Base-by-base conservation (phyloP, 2,113 vertebrate genomes). In the Gnathonemus echidnorhynchus region DNA sequence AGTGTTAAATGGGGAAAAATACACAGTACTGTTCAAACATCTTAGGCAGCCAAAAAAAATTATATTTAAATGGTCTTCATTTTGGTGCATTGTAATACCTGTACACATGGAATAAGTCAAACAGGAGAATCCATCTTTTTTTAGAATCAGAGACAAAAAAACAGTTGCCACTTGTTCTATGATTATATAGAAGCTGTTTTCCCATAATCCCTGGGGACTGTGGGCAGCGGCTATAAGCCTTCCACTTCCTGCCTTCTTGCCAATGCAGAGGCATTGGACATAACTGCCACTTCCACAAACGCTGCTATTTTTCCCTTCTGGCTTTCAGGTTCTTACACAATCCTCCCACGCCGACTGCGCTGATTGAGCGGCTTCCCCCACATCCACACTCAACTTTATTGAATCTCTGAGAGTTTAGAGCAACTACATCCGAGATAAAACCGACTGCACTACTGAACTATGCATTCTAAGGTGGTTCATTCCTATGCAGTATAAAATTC, bases 191-290 rank as follows among this genome's bases (percentile, higher is more conserved):
- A 85, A 85, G 83, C 45, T 24, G 45, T 48, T 85, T 46, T 45
- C 83, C 24, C 42, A 85, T 45, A 48, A n/a, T 46, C 42, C 83
- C 24, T 11, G 19, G 45, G 83, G 83, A 48, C 39, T 85, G 83
- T 85, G 83, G 83, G 21, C 45, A 24, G 39, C n/a, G 8, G 83
- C 19, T 70, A 77, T 21, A 42, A 45, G 27, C 88, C 83, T 52
- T 49, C 35, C 70, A 13, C 15, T 48, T 80, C 90, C 50, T 53
- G 66, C 52, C 90, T 91, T 35, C 48, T 31, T 21, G 50, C 66
- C 70, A 89, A 19, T 52, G 10, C 62, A 77, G 88, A 56, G 88
- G 46, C 74, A 49, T 21, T 39, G 74, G 88, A 74, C 70, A 84
- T 56, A 31, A 80, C 45, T 88, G 88, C 46, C 62, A 89, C 66